A percentile compares a stretch with the other conserved stretches of the same genome.
Conservation (phyloP, 1,140 invertebrate genomes). For the Penaeus indicus region DNA sequence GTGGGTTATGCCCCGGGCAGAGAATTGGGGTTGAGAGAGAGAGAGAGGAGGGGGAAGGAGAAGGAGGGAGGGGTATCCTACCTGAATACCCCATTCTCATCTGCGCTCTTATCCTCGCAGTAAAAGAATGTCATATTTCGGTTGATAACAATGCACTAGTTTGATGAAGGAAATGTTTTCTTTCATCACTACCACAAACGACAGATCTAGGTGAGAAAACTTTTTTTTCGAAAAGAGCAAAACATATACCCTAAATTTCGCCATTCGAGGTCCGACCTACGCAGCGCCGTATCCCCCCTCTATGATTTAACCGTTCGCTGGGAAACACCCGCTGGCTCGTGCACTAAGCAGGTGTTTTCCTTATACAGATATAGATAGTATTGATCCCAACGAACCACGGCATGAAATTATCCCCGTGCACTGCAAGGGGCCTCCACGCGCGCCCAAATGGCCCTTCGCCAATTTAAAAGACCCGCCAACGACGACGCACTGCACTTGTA, state of each 20-base stretch:
- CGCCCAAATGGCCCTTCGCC: background rate
- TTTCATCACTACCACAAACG: too few relatives aligned
- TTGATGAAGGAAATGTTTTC: too few relatives aligned
- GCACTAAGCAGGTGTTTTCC: constrained; percentile 39
- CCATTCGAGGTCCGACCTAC: constrained; percentile 6
- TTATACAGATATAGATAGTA: constrained; percentile 26
- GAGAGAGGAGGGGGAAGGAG: constrained; percentile 11
- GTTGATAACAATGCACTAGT: too few relatives aligned
- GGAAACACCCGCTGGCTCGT: constrained; percentile 29
- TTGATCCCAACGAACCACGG: constrained; percentile 6
- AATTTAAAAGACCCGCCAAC: constrained; percentile 39
- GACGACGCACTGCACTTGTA: background rate
- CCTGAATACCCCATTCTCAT: background rate
- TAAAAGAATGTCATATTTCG: too few relatives aligned
- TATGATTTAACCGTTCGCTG: constrained; percentile 45
- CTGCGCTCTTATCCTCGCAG: too few relatives aligned
- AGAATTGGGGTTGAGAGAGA: constrained; percentile 16
- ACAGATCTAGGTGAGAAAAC: too few relatives aligned
- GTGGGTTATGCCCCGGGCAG: background rate
- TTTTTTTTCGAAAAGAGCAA: too few relatives aligned
- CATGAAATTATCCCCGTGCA: background rate
- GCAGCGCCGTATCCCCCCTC: constrained; percentile 15
- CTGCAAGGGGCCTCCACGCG: background rate
- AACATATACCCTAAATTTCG: background rate
- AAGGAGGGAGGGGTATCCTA: background rate